phyloP scores from a whole-genome alignment of 1,140 invertebrate genomes.

The Tetragonula clypearis region DNA sequence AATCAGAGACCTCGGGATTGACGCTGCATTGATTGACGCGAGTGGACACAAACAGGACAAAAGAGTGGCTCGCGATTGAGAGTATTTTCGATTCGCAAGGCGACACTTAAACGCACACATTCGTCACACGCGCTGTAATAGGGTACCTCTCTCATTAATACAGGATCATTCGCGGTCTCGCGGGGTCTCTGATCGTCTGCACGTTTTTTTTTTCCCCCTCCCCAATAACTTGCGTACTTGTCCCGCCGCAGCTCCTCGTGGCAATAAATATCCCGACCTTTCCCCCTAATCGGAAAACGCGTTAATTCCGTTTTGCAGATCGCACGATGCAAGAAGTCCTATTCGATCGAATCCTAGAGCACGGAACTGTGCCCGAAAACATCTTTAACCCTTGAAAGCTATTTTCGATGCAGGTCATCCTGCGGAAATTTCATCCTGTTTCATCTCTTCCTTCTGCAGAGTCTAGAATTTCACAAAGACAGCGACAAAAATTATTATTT shows the following conservation, averaged over 20 bases:
- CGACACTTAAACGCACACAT: conserved; percentile 36
- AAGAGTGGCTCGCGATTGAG: background rate
- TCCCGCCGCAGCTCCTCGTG: background rate
- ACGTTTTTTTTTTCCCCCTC: background rate
- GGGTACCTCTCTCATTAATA: conserved; percentile 37
- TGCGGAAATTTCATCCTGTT: background rate
- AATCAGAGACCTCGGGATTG: background rate
- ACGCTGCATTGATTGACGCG: background rate
- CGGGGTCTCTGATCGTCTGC: conserved; percentile 4
- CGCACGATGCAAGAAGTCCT: background rate
- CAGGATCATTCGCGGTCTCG: background rate
- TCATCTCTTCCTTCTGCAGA: background rate
- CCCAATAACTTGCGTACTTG: conserved; percentile 35
- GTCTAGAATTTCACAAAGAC: background rate
- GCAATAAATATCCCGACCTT: background rate
- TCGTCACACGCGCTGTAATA: conserved; percentile 42
- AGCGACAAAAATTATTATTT: background rate
- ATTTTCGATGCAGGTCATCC: background rate
- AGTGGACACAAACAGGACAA: background rate
- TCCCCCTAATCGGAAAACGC: background rate
- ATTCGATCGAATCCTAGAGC: background rate
- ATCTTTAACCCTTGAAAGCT: background rate
- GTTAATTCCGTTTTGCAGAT: conserved; percentile 10
- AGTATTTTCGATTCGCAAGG: conserved; percentile 24
- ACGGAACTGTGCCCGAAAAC: background rate